A percentile compares a stretch with the other conserved stretches of the same genome.
Evolutionary conservation across 2,113 vertebrate species (phyloP).

Genomic region (Etheostoma spectabile): DNA sequence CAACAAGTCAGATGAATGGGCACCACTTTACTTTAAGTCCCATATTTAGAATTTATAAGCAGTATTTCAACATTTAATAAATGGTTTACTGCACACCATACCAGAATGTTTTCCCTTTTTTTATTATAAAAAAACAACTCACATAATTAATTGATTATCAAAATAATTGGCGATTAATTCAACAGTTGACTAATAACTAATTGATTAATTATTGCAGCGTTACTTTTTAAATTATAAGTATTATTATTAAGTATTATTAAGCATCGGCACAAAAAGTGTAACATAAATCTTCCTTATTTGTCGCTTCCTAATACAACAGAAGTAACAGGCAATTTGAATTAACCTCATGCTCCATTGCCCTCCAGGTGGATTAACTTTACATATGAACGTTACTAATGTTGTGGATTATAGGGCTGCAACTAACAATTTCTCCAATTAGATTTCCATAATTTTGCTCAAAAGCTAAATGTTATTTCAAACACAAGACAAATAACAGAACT

Average conservation of each 20-base stretch:
- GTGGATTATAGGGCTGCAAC: not conserved
- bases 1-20: not conserved
- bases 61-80: not conserved
- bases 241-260: not conserved
- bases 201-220: too few species aligned
- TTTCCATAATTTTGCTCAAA: too few species aligned
- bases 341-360: not conserved
- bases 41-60: not conserved
- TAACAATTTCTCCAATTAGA: too few species aligned
- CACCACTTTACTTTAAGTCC: not conserved
- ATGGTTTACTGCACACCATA: not conserved
- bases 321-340: constrained; percentile 2
- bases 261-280: not conserved
- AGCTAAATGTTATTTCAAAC: too few species aligned
- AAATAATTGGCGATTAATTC: too few species aligned
- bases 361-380: not conserved
- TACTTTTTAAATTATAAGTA: not conserved
- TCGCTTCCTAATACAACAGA: not conserved
- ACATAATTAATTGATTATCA: too few species aligned
- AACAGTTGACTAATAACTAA: too few species aligned
- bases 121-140: too few species aligned
- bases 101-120: too few species aligned
- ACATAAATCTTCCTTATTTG: not conserved
- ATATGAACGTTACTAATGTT: not conserved
- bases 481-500: too few species aligned